A percentile compares a stretch with the other conserved stretches of the same genome.
phyloP scores from a whole-genome alignment of 2,797 vertebrate genomes.

The Spinibarbus caldwelli region DNA sequence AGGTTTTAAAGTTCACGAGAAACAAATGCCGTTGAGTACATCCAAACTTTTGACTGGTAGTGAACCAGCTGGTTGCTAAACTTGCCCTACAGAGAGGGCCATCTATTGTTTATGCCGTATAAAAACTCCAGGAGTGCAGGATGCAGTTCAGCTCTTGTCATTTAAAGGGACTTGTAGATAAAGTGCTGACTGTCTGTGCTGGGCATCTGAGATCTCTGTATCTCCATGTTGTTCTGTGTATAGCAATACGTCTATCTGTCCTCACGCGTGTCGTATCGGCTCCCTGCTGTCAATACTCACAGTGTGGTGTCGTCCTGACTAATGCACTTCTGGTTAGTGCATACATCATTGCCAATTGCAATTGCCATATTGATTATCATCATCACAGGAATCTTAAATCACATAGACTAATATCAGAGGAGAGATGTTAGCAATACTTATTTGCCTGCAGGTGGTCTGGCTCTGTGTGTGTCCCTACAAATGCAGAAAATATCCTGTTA shows the following conservation, averaged over 20 bases:
- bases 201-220: conserved; percentile 42
- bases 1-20: not conserved
- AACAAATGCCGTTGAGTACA: not conserved
- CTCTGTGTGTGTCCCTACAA: not conserved
- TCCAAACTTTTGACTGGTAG: not conserved
- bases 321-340: conserved; percentile 61
- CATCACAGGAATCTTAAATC: conserved; percentile 56
- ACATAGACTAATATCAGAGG: conserved; percentile 49
- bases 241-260: conserved; percentile 74
- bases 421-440: conserved; percentile 35
- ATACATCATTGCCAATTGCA: conserved; percentile 56
- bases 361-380: conserved; percentile 61
- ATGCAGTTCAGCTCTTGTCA: conserved; percentile 65
- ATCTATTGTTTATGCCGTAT: conserved; percentile 13
- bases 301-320: conserved; percentile 70
- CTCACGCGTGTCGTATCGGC: conserved; percentile 65
- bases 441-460: conserved; percentile 47
- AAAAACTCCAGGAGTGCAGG: conserved; percentile 54
- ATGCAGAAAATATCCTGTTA: not conserved
- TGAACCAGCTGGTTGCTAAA: not conserved
- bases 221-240: conserved; percentile 51
- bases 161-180: conserved; percentile 59
- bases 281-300: conserved; percentile 69
- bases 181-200: conserved; percentile 63
- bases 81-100: conserved; percentile 5